Percentiles rank a stretch among this genome's conserved stretches.
Evolutionary conservation across 2,113 vertebrate genomes (phyloP).

Genomic region (Trematocara macrostoma): DNA sequence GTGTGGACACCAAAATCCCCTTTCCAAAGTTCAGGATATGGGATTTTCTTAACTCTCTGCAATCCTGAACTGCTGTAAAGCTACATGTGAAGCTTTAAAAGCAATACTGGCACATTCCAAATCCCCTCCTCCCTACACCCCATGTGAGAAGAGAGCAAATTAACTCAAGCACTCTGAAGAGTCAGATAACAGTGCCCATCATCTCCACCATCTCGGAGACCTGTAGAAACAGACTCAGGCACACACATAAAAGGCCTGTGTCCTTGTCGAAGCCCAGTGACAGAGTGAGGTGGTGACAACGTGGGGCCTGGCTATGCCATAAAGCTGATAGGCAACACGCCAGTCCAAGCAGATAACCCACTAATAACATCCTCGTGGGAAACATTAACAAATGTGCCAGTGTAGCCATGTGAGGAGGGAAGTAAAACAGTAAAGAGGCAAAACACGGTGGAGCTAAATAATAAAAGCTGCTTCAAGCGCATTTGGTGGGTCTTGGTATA

Average conservation of each 20-base stretch:
- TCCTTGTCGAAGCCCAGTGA: slow-evolving; percentile 24
- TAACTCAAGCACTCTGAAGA: slow-evolving; percentile 42
- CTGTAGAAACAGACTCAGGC: neutral
- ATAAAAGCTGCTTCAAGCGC: neutral
- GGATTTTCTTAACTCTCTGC: slow-evolving; percentile 1
- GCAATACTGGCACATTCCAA: neutral
- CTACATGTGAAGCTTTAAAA: slow-evolving; percentile 4
- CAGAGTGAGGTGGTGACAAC: slow-evolving; percentile 19
- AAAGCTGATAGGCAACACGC: slow-evolving; percentile 45
- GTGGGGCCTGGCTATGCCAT: slow-evolving; percentile 4
- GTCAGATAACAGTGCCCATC: slow-evolving; percentile 44
- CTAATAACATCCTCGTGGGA: slow-evolving; percentile 29
- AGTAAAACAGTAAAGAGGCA: slow-evolving; percentile 14
- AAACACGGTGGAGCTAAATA: neutral
- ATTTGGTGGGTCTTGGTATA: neutral
- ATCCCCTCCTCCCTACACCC: neutral
- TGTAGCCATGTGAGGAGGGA: neutral
- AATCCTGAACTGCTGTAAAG: neutral
- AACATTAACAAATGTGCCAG: slow-evolving; percentile 12
- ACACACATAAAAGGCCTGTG: neutral
- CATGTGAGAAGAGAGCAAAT: neutral
- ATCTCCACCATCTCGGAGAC: neutral
- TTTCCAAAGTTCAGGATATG: slow-evolving; percentile 2
- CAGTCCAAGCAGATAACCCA: slow-evolving; percentile 30
- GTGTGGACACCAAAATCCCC: neutral